phyloP scores from a whole-genome alignment of 2,888 invertebrate genomes.

The Dinocampus coccinellae region DNA sequence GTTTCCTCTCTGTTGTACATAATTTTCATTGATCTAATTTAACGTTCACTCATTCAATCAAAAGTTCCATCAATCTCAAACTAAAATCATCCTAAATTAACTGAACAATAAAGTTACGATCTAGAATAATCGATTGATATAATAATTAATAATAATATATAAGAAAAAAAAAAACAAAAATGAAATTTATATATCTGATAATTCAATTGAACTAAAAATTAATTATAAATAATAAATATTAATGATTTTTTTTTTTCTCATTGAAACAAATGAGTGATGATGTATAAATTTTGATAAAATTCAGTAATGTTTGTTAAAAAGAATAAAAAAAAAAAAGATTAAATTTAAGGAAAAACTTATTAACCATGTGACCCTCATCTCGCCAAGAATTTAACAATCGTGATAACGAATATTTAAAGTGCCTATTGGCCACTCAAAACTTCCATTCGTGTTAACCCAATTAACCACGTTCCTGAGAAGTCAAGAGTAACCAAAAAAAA shows the following conservation, averaged over 20 bases:
- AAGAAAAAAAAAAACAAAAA: too few species aligned
- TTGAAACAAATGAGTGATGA: background rate
- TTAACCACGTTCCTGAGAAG: background rate
- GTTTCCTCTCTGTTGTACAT: too few species aligned
- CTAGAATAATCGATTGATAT: background rate
- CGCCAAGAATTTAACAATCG: background rate
- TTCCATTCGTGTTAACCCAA: conserved; percentile 2
- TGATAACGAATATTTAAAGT: conserved; percentile 11
- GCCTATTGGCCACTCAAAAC: background rate
- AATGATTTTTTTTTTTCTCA: too few species aligned
- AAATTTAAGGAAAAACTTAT: conserved; percentile 3
- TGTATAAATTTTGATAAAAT: background rate
- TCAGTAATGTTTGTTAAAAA: background rate
- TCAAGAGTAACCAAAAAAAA: background rate
- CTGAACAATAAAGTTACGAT: background rate
- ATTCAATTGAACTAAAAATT: background rate
- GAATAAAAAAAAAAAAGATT: background rate
- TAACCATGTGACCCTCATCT: background rate
- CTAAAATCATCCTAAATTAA: background rate
- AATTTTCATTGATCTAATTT: too few species aligned
- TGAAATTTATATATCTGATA: too few species aligned
- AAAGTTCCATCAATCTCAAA: background rate
- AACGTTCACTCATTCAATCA: background rate
- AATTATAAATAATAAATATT: too few species aligned
- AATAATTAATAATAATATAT: background rate